These are phyloP conservation scores for Erpobdella octoculata DNA, from an alignment of 2,888 invertebrate species.

Conservation along the genomic window DNA sequence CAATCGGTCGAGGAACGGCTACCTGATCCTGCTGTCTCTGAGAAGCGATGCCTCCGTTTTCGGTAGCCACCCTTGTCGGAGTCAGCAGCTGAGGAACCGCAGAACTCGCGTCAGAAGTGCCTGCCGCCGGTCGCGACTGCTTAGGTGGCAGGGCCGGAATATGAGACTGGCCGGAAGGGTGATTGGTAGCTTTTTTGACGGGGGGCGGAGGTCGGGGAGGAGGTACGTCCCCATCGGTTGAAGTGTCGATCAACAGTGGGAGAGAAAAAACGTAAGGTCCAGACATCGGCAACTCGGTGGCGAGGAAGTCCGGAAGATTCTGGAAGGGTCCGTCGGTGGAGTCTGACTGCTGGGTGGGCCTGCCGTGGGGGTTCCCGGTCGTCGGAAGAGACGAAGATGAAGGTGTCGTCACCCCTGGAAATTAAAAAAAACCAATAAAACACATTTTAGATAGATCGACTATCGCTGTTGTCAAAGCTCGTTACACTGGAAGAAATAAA, in stretches of 20 bases:
- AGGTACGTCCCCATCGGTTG: conserved; percentile 7
- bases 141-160: conserved; percentile 19
- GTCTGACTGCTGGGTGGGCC: too few relatives aligned
- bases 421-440: too few relatives aligned
- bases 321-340: too few relatives aligned
- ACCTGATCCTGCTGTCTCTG: too few relatives aligned
- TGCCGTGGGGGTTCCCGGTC: too few relatives aligned
- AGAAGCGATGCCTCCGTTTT: background rate
- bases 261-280: background rate
- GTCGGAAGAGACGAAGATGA: too few relatives aligned
- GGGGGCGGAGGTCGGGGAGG: conserved; percentile 16
- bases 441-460: too few relatives aligned
- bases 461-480: too few relatives aligned
- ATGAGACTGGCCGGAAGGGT: conserved; percentile 1
- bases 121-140: background rate
- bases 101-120: background rate
- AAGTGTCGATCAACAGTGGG: background rate
- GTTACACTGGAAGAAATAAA: background rate
- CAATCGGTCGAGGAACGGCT: too few relatives aligned
- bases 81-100: background rate
- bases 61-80: background rate
- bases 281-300: background rate
- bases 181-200: conserved; percentile 5
- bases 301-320: too few relatives aligned
- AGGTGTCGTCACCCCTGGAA: too few relatives aligned